Conservation (phyloP, 2,888 invertebrate genomes). For the Steinernema scapterisci region DNA sequence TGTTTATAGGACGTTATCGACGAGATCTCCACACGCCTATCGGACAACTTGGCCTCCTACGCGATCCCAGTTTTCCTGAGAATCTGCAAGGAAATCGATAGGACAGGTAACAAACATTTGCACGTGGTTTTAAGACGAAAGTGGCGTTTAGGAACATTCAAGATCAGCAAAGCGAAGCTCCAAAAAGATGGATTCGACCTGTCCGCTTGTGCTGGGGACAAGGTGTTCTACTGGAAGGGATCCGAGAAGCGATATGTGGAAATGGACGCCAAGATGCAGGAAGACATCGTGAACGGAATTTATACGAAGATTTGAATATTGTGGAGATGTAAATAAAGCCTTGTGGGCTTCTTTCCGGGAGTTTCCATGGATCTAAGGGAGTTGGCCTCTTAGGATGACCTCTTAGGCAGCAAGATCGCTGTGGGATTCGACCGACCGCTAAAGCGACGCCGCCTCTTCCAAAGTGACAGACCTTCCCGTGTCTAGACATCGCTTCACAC, state of each 20-base stretch:
- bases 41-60: conserved; percentile 77
- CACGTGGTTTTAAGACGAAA: no score
- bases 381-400: no score
- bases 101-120: no score
- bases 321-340: no score
- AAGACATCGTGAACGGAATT: conserved; percentile 52
- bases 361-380: no score
- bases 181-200: conserved; percentile 83
- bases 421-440: no score
- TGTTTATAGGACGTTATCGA: conserved; percentile 46
- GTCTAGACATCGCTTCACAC: no score
- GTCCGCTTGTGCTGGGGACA: conserved; percentile 73
- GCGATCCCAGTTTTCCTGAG: conserved; percentile 88
- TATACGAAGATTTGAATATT: conserved; percentile 48
- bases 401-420: no score
- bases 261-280: conserved; percentile 50
- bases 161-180: conserved; percentile 85
- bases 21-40: conserved; percentile 53
- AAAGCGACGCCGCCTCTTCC: no score
- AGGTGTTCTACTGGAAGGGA: conserved; percentile 74
- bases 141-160: conserved; percentile 98
- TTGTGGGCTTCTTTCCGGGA: no score
- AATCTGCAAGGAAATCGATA: conserved; percentile 79
- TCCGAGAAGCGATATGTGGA: conserved; percentile 46
- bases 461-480: no score